Percentiles rank a stretch among this genome's conserved stretches.
Conservation (phyloP, 2,797 vertebrate genomes). For the Pelochelys cantorii region DNA sequence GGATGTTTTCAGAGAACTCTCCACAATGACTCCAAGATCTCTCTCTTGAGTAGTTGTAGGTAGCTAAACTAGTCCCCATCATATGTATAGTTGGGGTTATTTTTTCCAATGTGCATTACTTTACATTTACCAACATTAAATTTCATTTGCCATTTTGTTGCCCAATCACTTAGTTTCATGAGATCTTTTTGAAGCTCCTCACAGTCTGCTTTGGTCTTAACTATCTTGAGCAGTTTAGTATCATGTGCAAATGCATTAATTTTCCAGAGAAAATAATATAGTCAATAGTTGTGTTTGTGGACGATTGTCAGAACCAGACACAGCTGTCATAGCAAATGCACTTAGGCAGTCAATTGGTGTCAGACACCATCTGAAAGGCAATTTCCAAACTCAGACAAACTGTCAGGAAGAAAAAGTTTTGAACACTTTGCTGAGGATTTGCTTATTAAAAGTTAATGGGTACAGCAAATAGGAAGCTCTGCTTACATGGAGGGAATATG, state of each 20-base stretch:
- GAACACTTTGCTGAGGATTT: neutral
- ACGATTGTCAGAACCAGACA: neutral
- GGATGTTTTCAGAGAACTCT: too few relatives aligned
- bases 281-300: neutral
- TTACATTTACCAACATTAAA: too few relatives aligned
- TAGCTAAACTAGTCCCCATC: too few relatives aligned
- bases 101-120: too few relatives aligned
- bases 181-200: too few relatives aligned
- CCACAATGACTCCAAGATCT: too few relatives aligned
- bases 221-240: too few relatives aligned
- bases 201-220: too few relatives aligned
- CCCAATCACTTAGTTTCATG: too few relatives aligned
- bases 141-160: too few relatives aligned
- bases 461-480: neutral
- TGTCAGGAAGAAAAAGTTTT: neutral
- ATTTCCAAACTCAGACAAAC: neutral
- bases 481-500: neutral
- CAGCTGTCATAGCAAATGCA: constrained; percentile 47
- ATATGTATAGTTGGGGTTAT: too few relatives aligned
- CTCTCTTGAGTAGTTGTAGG: too few relatives aligned
- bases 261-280: constrained; percentile 19
- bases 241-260: neutral
- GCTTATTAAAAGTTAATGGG: neutral
- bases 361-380: neutral
- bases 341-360: neutral